Evolutionary conservation across 2,113 vertebrate genomes (phyloP).

Genomic region (Arothron firmamentum): DNA sequence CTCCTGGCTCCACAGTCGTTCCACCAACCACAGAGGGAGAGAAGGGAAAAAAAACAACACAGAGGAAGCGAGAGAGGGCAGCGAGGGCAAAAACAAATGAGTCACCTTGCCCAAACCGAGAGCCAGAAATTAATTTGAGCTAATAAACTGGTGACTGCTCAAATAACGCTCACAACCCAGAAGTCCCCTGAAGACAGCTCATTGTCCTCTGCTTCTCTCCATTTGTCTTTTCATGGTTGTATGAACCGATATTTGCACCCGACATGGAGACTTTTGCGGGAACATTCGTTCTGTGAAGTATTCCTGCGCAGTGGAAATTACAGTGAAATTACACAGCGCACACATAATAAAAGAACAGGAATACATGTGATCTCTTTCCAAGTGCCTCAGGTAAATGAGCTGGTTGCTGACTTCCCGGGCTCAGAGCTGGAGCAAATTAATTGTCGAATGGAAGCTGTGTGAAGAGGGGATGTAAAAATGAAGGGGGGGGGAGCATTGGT

Average conservation of each 20-base stretch:
- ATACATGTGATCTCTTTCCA: constrained; percentile 63
- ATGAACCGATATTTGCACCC: constrained; percentile 20
- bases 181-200: constrained; percentile 14
- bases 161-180: constrained; percentile 19
- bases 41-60: constrained; percentile 7
- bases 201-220: constrained; percentile 3
- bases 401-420: constrained; percentile 40
- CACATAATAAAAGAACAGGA: constrained; percentile 23
- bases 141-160: constrained; percentile 41
- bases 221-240: constrained; percentile 32
- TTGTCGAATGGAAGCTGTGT: constrained; percentile 43
- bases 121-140: constrained; percentile 48
- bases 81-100: constrained; percentile 43
- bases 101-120: constrained; percentile 42
- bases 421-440: constrained; percentile 58
- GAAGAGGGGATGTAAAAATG: constrained; percentile 26
- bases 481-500: constrained; percentile 22
- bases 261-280: constrained; percentile 24
- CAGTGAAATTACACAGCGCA: constrained; percentile 41
- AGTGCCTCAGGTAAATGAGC: constrained; percentile 64
- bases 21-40: constrained; percentile 19
- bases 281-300: constrained; percentile 49
- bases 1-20: background rate
- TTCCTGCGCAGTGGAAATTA: constrained; percentile 67
- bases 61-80: constrained; percentile 25